Conservation (phyloP, 53 echinoderm and acorn worm species). For the Hippasteria phrygiana region DNA sequence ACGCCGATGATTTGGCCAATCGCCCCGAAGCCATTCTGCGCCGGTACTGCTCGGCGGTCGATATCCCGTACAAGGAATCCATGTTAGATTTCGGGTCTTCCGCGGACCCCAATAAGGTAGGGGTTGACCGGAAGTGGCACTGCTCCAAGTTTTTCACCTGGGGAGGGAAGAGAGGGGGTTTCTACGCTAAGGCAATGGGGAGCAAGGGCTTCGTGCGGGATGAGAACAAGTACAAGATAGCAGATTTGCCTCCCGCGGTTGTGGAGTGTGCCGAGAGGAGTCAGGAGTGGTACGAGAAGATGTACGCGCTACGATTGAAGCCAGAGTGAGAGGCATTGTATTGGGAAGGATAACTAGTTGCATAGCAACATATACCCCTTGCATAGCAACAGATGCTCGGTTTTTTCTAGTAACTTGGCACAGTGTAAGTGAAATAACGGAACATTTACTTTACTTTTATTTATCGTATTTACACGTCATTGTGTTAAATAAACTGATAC, state of each 20-base stretch:
- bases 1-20: constrained; percentile 56
- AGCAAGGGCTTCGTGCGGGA: constrained; percentile 11
- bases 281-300: constrained; percentile 29
- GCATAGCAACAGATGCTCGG: neutral
- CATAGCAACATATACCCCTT: neutral
- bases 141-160: constrained; percentile 56
- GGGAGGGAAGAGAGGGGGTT: constrained; percentile 40
- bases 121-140: constrained; percentile 10
- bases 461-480: too few species aligned
- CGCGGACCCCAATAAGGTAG: neutral
- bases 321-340: neutral
- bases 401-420: neutral
- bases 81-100: constrained; percentile 33
- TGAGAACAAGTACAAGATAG: neutral
- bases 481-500: too few species aligned
- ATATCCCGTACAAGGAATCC: constrained; percentile 21
- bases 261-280: constrained; percentile 32
- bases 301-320: constrained; percentile 31
- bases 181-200: constrained; percentile 55
- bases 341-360: neutral
- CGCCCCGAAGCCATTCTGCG: constrained; percentile 25
- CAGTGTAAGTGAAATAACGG: neutral
- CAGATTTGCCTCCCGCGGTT: constrained; percentile 15
- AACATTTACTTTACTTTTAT: neutral
- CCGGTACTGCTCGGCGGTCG: constrained; percentile 42